phyloP scores from a whole-genome alignment of 2,888 invertebrate species.

The Leptopilina drosophilae region DNA sequence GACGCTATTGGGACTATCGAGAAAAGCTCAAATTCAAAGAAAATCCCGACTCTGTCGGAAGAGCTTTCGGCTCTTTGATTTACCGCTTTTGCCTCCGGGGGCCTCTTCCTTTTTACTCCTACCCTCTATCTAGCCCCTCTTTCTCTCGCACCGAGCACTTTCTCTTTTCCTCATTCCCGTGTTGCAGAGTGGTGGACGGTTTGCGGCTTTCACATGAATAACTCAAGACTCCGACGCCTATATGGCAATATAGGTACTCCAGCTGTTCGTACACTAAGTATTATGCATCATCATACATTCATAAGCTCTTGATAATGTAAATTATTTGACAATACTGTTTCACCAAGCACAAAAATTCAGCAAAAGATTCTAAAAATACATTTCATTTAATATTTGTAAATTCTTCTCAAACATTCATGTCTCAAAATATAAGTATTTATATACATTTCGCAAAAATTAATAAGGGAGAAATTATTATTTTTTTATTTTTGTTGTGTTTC shows the following conservation, averaged over 20 bases:
- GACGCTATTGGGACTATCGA: conserved; percentile 34
- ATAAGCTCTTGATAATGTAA: conserved; percentile 10
- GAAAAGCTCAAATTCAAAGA: conserved; percentile 41
- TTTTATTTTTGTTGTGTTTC: too few relatives aligned
- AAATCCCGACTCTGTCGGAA: conserved; percentile 39
- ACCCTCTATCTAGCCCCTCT: conserved; percentile 2
- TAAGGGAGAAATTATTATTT: too few relatives aligned
- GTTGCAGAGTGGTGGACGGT: conserved; percentile 28
- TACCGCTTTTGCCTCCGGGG: conserved; percentile 31
- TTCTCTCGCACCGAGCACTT: conserved; percentile 27
- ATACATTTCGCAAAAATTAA: too few relatives aligned
- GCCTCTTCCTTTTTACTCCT: conserved; percentile 13
- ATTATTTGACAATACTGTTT: not conserved
- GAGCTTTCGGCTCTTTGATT: conserved; percentile 41
- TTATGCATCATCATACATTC: conserved; percentile 13
- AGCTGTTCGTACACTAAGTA: conserved; percentile 14
- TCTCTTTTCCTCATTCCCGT: conserved; percentile 27
- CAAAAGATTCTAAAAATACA: too few relatives aligned
- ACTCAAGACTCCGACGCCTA: conserved; percentile 21
- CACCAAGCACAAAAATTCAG: too few relatives aligned
- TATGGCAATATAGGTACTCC: conserved; percentile 8
- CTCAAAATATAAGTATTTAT: too few relatives aligned
- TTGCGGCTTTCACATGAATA: conserved; percentile 32
- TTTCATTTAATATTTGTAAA: too few relatives aligned
- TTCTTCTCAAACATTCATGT: too few relatives aligned